Percentiles rank a stretch among this genome's conserved stretches.
These are phyloP conservation scores for Nephrotoma flavescens DNA, from an alignment of 2,888 invertebrate genomes.

Conservation along the genomic window DNA sequence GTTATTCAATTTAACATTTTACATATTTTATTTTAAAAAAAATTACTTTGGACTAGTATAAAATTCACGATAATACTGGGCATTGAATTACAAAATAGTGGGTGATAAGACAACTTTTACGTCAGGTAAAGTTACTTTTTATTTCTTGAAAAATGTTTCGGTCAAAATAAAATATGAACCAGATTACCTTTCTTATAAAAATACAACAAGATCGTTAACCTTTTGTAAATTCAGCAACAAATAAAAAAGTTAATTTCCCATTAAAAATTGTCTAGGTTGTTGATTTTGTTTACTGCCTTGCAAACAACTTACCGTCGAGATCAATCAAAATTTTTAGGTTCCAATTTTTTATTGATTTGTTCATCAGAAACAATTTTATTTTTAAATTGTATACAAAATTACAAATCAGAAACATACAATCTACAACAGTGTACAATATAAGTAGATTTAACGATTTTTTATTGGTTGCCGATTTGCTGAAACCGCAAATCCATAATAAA, in stretches of 20 bases:
- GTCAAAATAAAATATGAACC: too few species aligned
- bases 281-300: too few species aligned
- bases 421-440: background rate
- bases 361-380: background rate
- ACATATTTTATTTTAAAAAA: background rate
- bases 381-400: background rate
- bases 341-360: too few species aligned
- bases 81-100: too few species aligned
- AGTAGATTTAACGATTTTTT: background rate
- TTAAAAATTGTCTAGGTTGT: background rate
- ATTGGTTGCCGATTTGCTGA: background rate
- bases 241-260: background rate
- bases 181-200: too few species aligned
- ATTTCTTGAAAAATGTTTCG: too few species aligned
- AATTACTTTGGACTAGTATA: background rate
- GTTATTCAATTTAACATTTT: background rate
- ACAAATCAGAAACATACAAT: background rate
- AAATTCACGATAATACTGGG: background rate
- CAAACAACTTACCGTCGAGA: too few species aligned
- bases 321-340: too few species aligned
- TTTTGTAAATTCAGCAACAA: background rate
- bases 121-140: too few species aligned
- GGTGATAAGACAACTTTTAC: too few species aligned
- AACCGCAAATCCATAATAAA: background rate
- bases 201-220: too few species aligned